Evolutionary conservation across 2,113 vertebrate genomes (phyloP), one percentile per base, ranked within the genome.

Genomic region (Ursus arctos): DNA sequence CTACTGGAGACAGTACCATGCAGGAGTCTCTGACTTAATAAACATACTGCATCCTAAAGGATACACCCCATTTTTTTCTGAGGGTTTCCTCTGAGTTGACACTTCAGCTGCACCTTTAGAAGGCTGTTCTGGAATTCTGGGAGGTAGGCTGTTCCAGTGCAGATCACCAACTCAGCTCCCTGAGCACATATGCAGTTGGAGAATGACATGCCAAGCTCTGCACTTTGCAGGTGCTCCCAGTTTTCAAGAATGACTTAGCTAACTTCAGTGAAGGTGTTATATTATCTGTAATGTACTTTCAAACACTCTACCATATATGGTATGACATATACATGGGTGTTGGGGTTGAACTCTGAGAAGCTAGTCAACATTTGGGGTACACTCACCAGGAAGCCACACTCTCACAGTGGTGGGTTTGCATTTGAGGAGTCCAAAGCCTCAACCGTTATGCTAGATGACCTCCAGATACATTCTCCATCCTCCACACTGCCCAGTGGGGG

Each of bases 401-500:
- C 36, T 31, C 65, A 33, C 12, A 19, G 43, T 63, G 53, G 4
- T 31, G 31, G 10, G 21, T 55, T 69, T 65, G 72, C 79, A 57
- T 65, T 57, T 63, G 84, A 71, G 85, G 79, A 57, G 51, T 69
- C 40, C 81, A 28, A n/a, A 57, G 40, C 71, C 11, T 81, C 65
- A 24, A 0, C 24, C 33, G 2, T 21, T n/a, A 7, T 3, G 33
- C 28, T 2, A 0, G 33, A 63, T 65, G 55, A 57, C 18, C 53
- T 69, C 49, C 33, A 63, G 74, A 33, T 10, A 55, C 26, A 3
- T 40, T 76, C 53, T 93, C 9, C 24, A 6, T 63, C 22, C 47
- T 31, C 31, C n/a, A 11, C 19, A 9, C 26, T 53, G 82, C 47
- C 57, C 4, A 7, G 1, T 5, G 4, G 12, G 47, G 22, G 19